These are phyloP conservation scores for Menidia beryllina DNA, from an alignment of 2,113 vertebrate species.

Conservation along the genomic window DNA sequence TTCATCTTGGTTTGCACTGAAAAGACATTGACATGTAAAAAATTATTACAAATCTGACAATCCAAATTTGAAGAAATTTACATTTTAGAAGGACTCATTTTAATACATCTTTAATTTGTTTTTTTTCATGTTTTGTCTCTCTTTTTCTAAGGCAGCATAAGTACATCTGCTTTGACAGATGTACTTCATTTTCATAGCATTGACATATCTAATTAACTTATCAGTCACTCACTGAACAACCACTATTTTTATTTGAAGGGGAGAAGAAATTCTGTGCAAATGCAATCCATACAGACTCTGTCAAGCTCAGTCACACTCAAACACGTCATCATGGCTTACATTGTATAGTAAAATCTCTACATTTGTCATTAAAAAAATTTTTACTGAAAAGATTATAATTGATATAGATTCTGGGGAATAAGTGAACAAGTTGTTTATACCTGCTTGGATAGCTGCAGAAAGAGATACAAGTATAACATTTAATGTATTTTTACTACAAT, in stretches of 20 bases:
- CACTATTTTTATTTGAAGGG: too few relatives aligned
- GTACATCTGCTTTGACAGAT: not conserved
- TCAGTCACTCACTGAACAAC: too few relatives aligned
- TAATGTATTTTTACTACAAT: not conserved
- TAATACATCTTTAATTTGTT: not conserved
- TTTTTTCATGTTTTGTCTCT: not conserved
- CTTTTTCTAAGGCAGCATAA: not conserved
- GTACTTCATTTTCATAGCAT: not conserved
- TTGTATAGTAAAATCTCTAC: not conserved
- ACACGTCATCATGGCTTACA: not conserved
- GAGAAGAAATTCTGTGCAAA: too few relatives aligned
- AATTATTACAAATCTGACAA: not conserved
- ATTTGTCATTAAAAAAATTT: not conserved
- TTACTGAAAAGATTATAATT: not conserved
- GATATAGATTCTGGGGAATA: not conserved
- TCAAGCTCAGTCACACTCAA: too few relatives aligned
- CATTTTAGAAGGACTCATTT: not conserved
- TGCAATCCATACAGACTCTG: too few relatives aligned
- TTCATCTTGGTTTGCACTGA: constrained; percentile 9
- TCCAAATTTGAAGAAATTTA: not conserved
- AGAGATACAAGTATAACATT: too few relatives aligned
- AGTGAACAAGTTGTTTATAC: not conserved
- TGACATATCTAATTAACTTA: not conserved
- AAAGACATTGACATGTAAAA: not conserved
- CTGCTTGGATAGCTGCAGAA: not conserved